Evolutionary conservation across 2,113 vertebrate species (phyloP).

Genomic region (Oryzias celebensis): DNA sequence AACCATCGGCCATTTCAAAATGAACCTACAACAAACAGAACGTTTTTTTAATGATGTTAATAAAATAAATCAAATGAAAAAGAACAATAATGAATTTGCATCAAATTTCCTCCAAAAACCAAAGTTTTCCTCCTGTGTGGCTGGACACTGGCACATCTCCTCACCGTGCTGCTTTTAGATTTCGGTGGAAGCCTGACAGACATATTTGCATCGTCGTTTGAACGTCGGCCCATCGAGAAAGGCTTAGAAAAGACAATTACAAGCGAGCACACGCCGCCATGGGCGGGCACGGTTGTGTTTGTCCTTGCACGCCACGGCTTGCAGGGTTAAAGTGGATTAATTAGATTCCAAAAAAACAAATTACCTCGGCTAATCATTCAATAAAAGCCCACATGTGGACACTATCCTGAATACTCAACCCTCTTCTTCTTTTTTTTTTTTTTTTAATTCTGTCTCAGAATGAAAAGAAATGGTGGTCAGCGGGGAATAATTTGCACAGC

Average conservation of each 20-base stretch:
- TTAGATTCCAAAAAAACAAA: conserved; percentile 74
- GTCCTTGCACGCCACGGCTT: conserved; percentile 42
- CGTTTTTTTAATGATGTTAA: no score
- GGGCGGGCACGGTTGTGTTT: conserved; percentile 23
- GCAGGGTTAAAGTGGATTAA: conserved; percentile 66
- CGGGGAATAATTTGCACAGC: conserved; percentile 50
- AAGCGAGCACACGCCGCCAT: neutral
- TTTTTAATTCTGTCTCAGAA: conserved; percentile 4
- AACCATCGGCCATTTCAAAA: no score
- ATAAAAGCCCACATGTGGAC: conserved; percentile 64
- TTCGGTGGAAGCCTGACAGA: no score
- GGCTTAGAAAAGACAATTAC: conserved; percentile 9
- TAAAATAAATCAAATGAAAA: no score
- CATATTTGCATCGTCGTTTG: no score
- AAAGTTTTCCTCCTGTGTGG: no score
- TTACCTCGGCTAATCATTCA: conserved; percentile 73
- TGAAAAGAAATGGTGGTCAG: conserved; percentile 57
- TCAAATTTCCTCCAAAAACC: no score
- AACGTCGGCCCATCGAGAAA: conserved; percentile 14
- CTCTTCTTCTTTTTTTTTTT: conserved; percentile 1
- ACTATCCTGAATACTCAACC: conserved; percentile 65
- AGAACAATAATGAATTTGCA: no score
- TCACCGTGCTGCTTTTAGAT: no score
- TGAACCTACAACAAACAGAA: no score
- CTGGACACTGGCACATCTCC: no score